These are phyloP conservation scores for Colinus virginianus DNA, from an alignment of 2,113 vertebrate species.

Conservation along the genomic window DNA sequence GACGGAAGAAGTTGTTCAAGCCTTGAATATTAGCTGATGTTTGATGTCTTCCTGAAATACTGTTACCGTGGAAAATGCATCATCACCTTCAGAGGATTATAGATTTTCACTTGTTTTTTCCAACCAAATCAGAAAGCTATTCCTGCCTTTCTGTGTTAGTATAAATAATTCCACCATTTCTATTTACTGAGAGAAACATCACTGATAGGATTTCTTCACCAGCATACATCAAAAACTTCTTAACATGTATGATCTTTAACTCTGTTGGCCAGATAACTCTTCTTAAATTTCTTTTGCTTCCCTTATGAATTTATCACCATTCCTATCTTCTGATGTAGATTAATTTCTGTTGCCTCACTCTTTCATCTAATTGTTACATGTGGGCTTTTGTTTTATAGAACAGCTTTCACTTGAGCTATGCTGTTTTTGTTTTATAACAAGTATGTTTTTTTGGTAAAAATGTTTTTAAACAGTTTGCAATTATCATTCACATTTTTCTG, in stretches of 20 bases:
- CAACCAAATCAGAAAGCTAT: slow-evolving; percentile 1
- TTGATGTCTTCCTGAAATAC: slow-evolving; percentile 46
- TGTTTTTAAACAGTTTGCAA: slow-evolving; percentile 51
- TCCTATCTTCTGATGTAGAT: slow-evolving; percentile 47
- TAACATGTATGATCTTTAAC: background rate
- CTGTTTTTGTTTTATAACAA: slow-evolving; percentile 45
- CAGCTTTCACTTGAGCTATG: slow-evolving; percentile 38
- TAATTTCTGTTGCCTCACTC: background rate
- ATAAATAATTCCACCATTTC: slow-evolving; percentile 13
- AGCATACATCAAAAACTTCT: background rate
- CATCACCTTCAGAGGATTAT: background rate
- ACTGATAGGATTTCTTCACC: background rate
- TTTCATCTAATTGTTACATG: slow-evolving; percentile 11
- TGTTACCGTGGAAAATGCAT: slow-evolving; percentile 52
- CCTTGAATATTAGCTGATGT: slow-evolving; percentile 16
- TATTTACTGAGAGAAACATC: background rate
- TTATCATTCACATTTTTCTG: slow-evolving; percentile 57
- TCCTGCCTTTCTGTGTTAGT: background rate
- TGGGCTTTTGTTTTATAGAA: background rate
- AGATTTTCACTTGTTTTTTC: slow-evolving; percentile 1
- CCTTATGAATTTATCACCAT: background rate
- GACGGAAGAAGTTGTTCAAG: slow-evolving; percentile 40
- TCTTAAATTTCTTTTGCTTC: background rate
- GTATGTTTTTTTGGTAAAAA: slow-evolving; percentile 22
- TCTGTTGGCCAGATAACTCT: background rate